Evolutionary conservation across 2,888 invertebrate species (phyloP), one percentile per base, ranked within the genome.

Genomic region (Hyposoter didymator): DNA sequence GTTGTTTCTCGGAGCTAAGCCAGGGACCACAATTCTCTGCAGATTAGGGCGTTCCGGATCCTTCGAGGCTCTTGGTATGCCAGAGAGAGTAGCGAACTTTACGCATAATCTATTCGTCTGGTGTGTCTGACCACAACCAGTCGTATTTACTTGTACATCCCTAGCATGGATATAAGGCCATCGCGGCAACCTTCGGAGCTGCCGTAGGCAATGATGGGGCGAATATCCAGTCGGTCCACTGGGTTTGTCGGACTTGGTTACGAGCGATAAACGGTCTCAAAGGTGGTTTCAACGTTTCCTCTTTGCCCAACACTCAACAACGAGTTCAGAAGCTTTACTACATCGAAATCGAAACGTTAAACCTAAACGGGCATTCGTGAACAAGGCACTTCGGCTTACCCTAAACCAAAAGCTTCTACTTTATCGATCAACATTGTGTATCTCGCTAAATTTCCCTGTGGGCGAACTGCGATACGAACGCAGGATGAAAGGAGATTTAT

Each of bases 201-300:
- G 74, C 81, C 78, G 7, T 35, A 67, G 49, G 73, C 80, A 70
- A 70, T 45, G 67, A 80, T 84, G 78, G 55, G 70, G 22, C 67
- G 83, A 59, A 47, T 64, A 78, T 78, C 49, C 76, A 81, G 64
- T 79, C 78, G 73, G 81, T 85, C 84, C 73, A 73, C 8, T 43
- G 62, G 80, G 84, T 74, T 82, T 69, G 84, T 87, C 45, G 35
- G 81, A 83, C 82, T 85, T 66, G 81, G 84, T 88, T 87, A 85
- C 78, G 69, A 72, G 64, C 69, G 75, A 76, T 82, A 79, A 79
- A 82, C 75, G 75, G 45, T 82, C 78, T 75, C 85, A 75, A 82
- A 85, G 82, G 79, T 75, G 47, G 72, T 55, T 85, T 66, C 70
- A 47, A 59, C 64, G 74, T 80, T 69, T 49, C 62, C 55, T 45